These are phyloP conservation scores for Hydriomena furcata DNA, from an alignment of 2,888 invertebrate genomes.

Conservation along the genomic window DNA sequence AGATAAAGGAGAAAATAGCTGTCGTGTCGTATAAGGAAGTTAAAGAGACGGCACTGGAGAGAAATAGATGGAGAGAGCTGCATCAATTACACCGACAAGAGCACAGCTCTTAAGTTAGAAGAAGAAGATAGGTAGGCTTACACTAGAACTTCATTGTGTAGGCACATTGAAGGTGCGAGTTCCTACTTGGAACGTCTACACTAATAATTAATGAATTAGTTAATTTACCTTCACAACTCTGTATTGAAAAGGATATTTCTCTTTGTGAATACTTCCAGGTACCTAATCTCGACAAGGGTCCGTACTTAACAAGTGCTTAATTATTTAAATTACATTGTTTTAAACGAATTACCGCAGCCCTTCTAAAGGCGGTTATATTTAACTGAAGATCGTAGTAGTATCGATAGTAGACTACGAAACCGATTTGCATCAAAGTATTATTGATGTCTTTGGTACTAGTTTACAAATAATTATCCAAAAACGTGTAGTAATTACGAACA, in stretches of 20 bases:
- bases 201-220: conserved; percentile 1
- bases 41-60: no score
- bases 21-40: no score
- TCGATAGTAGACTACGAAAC: conserved; percentile 18
- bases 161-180: no score
- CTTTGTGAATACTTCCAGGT: conserved; percentile 13
- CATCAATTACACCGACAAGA: no score
- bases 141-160: no score
- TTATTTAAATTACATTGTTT: conserved; percentile 24
- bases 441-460: conserved; percentile 16
- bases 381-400: conserved; percentile 14
- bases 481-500: no score
- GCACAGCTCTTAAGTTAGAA: no score
- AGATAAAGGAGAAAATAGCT: no score
- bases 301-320: conserved; percentile 26
- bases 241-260: conserved; percentile 19
- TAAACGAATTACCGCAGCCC: conserved; percentile 22
- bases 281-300: conserved; percentile 21
- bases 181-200: no score
- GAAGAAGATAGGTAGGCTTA: no score
- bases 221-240: conserved; percentile 11
- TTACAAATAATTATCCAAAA: background rate
- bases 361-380: conserved; percentile 15
- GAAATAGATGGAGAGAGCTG: no score
- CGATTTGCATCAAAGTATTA: conserved; percentile 30